phyloP scores from a whole-genome alignment of 2,888 invertebrate genomes.

The Microchrysa polita region DNA sequence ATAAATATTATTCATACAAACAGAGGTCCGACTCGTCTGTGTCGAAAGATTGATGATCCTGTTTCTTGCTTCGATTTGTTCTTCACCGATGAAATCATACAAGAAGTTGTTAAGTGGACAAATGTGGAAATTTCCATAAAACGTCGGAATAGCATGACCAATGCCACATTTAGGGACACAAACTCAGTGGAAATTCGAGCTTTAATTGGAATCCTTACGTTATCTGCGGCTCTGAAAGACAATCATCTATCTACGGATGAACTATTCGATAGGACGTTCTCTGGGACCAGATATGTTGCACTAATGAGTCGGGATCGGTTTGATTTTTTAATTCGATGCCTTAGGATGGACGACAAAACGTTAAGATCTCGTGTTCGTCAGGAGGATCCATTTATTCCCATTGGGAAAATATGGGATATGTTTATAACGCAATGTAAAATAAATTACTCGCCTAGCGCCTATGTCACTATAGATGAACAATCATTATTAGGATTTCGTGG shows the following conservation, averaged over 20 bases:
- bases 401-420: slow-evolving; percentile 24
- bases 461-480: slow-evolving; percentile 47
- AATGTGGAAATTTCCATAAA: too few relatives aligned
- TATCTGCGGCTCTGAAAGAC: slow-evolving; percentile 53
- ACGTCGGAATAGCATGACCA: neutral
- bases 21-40: neutral
- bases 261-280: slow-evolving; percentile 52
- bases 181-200: slow-evolving; percentile 52
- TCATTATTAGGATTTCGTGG: slow-evolving; percentile 46
- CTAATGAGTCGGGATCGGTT: slow-evolving; percentile 49
- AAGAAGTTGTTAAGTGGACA: too few relatives aligned
- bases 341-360: slow-evolving; percentile 51
- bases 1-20: neutral
- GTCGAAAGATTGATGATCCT: slow-evolving; percentile 38
- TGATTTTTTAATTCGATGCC: slow-evolving; percentile 49
- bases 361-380: slow-evolving; percentile 3
- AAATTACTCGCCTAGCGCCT: slow-evolving; percentile 34
- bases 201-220: slow-evolving; percentile 52
- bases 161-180: slow-evolving; percentile 44
- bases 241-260: slow-evolving; percentile 53
- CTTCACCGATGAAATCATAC: slow-evolving; percentile 19
- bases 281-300: slow-evolving; percentile 50
- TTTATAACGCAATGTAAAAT: slow-evolving; percentile 45
- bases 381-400: slow-evolving; percentile 40
- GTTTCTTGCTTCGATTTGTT: slow-evolving; percentile 32